Evolutionary conservation across 1,140 invertebrate genomes (phyloP), one percentile per base, ranked within the genome.

Genomic region (Aphis craccivora): DNA sequence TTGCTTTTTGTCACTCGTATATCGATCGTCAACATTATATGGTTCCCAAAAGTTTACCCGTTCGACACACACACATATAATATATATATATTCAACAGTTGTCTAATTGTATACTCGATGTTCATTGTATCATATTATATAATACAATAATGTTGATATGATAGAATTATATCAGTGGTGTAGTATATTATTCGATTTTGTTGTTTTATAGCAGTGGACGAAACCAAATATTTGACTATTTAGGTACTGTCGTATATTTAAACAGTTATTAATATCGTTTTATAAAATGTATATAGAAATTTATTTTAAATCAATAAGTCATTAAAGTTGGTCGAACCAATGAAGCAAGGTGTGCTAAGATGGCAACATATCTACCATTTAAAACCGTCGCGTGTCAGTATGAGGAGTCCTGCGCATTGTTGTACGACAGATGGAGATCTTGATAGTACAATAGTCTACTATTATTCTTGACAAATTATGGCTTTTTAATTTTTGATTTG

Each of bases 11-110:
- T 67, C 37, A 40, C 11, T 20, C 37, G 18, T 90, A 67, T 90
- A 90, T 90, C 25, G 55, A 90, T 67, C 40, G 55, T 67, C 30
- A 40, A 90, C 25, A n/a, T 67, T 43, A 43, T 88, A 88, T 51
- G n/a, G 55, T 90, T 90, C 53, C 55, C 55, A 20, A 40, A 90
- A 55, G 55, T 43, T 90, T 90, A 43, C 14, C 11, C 1, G n/a
- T 90, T 43, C 3, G 14, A 40, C 53, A 45, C 35, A 30, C n/a
- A n/a, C n/a, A n/a, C n/a, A n/a, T n/a, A n/a, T n/a, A n/a, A n/a
- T n/a, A n/a, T n/a, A n/a, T n/a, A n/a, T n/a, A n/a, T n/a, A n/a
- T 67, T 43, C 53, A 30, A 18, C 55, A 60, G 6, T 37, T 20
- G 35, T 83, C 35, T 20, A 83, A 11, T 35, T 8, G 35, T 83